Percentiles rank a stretch among this genome's conserved stretches.
phyloP scores from a whole-genome alignment of 2,113 vertebrate genomes.

The Crotalus horridus region DNA sequence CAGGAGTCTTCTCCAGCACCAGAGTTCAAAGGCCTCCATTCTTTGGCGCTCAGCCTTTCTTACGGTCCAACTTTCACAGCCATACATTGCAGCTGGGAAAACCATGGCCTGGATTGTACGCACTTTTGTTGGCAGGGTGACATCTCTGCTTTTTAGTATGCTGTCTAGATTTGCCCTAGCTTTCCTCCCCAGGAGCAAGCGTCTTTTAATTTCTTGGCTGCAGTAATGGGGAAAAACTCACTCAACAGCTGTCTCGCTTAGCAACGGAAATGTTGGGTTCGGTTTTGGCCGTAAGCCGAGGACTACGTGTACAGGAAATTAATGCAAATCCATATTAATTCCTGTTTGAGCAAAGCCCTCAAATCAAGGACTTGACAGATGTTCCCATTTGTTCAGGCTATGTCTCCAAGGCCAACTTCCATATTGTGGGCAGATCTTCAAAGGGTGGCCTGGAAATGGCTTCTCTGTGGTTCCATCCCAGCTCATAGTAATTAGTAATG shows the following conservation, averaged over 20 bases:
- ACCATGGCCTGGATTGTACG: no score
- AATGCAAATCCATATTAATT: neutral
- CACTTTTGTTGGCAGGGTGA: no score
- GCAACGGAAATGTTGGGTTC: neutral
- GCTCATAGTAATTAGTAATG: constrained; percentile 4
- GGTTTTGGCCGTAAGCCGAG: neutral
- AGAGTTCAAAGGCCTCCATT: no score
- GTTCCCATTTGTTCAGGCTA: neutral
- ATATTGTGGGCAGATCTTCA: neutral
- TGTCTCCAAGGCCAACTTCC: neutral
- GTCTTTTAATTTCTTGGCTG: no score
- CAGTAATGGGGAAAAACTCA: neutral
- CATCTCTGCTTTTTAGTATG: no score
- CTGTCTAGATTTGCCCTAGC: no score
- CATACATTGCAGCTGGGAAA: no score
- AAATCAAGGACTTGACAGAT: neutral
- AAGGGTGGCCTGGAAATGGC: neutral
- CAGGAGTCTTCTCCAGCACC: no score
- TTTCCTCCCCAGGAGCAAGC: no score
- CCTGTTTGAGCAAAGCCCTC: neutral
- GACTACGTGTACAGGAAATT: neutral
- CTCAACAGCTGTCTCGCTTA: neutral
- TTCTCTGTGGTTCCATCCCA: neutral
- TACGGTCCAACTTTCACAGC: no score
- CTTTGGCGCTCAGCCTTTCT: no score